phyloP scores from a whole-genome alignment of 1,140 invertebrate species.

The Mamestra configurata region DNA sequence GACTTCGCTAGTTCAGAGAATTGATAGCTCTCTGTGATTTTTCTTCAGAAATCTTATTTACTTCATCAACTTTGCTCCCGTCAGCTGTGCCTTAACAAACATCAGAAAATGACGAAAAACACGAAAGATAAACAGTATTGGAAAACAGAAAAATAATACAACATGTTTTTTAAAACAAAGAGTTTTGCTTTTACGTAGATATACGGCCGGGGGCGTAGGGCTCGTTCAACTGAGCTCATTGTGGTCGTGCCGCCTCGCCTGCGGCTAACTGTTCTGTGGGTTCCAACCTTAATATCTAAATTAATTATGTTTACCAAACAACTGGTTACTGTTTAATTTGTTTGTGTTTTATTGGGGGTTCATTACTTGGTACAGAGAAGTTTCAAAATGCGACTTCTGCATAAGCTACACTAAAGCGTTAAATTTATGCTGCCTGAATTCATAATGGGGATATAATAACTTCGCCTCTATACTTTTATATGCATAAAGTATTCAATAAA shows the following conservation, averaged over 20 bases:
- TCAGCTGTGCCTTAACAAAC: background rate
- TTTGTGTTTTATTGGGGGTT: background rate
- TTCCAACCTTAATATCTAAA: conserved; percentile 20
- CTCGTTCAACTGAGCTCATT: conserved; percentile 1
- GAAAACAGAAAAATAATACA: background rate
- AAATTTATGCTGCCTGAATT: too few species aligned
- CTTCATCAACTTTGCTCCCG: too few species aligned
- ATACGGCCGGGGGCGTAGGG: background rate
- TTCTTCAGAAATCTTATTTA: too few species aligned
- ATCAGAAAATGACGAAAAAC: background rate
- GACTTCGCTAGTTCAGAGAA: too few species aligned
- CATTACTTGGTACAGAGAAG: too few species aligned
- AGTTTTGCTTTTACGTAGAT: background rate
- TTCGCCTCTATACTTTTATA: too few species aligned
- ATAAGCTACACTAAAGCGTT: too few species aligned
- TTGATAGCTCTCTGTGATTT: too few species aligned
- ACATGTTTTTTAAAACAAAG: conserved; percentile 8
- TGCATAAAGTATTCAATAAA: too few species aligned
- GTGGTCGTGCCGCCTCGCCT: background rate
- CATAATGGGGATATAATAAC: too few species aligned
- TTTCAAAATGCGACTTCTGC: too few species aligned
- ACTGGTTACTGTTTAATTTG: background rate
- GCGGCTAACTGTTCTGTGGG: background rate
- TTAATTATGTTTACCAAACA: conserved; percentile 23
- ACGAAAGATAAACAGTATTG: background rate